Base-by-base conservation (phyloP, 1,140 invertebrate species). In the Anagrus nilaparvatae region DNA sequence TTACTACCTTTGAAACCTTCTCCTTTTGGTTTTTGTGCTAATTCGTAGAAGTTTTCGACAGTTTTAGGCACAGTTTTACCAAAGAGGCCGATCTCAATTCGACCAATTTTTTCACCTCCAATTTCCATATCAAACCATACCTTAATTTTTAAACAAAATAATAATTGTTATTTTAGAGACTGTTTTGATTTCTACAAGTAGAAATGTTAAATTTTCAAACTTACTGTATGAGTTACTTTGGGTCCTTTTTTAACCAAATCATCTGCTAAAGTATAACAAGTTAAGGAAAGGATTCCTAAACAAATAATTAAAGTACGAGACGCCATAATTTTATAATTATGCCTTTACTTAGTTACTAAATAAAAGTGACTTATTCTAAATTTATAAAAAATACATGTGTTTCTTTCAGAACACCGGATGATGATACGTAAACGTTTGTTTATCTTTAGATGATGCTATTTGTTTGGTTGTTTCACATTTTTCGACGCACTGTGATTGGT, bases 1-100 rank as follows among this genome's bases (percentile, higher is more conserved):
- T 83, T 85, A 65, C 84, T 87, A 35, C 86, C 87, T 58, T 87
- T 87, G 69, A 84, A 92, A 8, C 87, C 87, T 64, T 91, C 78
- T 14, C 85, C 87, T 46, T 67, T 56, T 1, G 79, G 76, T 59
- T 83, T 87, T 52, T 81, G 72, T 10, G 88, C 80, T 28, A 97
- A 66, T 65, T 92, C 76, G 46, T 76, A 71, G 63, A 99, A 99
- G 67, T 99, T 99, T 48, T 83, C 69, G 0, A 76, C 88, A 5
- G 96, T 99, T 67, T 88, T 95, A 10, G 94, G 93, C 0, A 97
- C 95, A 37, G 90, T 96, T 61, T 91, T 91, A 17, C 96, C 95
- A 61, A 85, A 87, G 0, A 98, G 71, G 25, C 95, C 96, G 63
- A 99, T 94, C 43, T 83, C 87, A 54, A 99, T 75, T 33, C 80